A percentile compares a stretch with the other conserved stretches of the same genome.
phyloP scores from a whole-genome alignment of 2,888 invertebrate species.

The Hydraecia micacea region DNA sequence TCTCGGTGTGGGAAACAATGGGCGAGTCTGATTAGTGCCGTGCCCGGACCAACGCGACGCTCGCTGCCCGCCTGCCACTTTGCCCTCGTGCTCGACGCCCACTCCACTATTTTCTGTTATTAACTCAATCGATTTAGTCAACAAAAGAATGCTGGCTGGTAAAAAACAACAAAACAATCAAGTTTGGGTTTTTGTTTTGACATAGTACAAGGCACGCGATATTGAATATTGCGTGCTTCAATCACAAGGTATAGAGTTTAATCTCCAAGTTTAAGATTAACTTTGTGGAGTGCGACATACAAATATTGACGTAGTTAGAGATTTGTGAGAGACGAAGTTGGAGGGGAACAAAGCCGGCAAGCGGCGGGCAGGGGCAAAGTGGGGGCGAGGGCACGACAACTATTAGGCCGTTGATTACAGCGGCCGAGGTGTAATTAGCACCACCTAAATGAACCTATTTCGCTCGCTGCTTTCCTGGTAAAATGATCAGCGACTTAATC shows the following conservation, averaged over 20 bases:
- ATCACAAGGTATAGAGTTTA: slow-evolving; percentile 47
- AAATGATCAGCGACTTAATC: slow-evolving; percentile 75
- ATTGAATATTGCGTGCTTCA: slow-evolving; percentile 49
- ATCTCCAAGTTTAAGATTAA: slow-evolving; percentile 63
- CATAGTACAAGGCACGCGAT: slow-evolving; percentile 33
- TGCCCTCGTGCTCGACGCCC: slow-evolving; percentile 60
- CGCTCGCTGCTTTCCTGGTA: slow-evolving; percentile 79
- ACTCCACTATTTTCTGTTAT: slow-evolving; percentile 69
- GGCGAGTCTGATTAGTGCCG: slow-evolving; percentile 75
- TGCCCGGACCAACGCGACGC: slow-evolving; percentile 54
- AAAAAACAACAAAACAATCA: slow-evolving; percentile 62
- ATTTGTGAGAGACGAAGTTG: slow-evolving; percentile 68
- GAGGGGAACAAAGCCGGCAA: slow-evolving; percentile 67
- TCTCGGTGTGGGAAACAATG: slow-evolving; percentile 79
- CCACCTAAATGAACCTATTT: slow-evolving; percentile 85
- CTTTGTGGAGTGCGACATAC: slow-evolving; percentile 54
- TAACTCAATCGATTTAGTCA: slow-evolving; percentile 69
- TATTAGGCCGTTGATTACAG: slow-evolving; percentile 85
- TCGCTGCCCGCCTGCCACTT: slow-evolving; percentile 30
- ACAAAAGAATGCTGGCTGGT: slow-evolving; percentile 60
- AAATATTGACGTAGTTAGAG: slow-evolving; percentile 63
- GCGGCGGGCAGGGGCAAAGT: slow-evolving; percentile 48
- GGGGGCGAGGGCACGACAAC: slow-evolving; percentile 74
- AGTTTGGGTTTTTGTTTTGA: slow-evolving; percentile 36
- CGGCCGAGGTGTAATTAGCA: slow-evolving; percentile 84